Conservation (phyloP, 2,797 vertebrate genomes). For the Aplochiton taeniatus region DNA sequence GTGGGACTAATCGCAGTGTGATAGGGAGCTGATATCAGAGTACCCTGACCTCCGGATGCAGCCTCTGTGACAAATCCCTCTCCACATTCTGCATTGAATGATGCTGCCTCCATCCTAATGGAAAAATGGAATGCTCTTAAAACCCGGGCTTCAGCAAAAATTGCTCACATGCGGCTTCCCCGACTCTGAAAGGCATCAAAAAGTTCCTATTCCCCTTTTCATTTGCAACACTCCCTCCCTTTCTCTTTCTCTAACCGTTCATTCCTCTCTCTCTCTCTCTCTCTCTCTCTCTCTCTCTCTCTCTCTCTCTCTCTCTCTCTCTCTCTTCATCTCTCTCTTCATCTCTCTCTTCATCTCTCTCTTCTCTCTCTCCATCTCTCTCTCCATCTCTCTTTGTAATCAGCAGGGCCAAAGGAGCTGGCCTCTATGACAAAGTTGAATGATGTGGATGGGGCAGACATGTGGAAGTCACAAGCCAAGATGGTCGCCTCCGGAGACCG, state of each 20-base stretch:
- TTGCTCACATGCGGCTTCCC: constrained; percentile 50
- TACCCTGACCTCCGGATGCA: constrained; percentile 28
- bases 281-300: neutral
- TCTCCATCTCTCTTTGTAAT: neutral
- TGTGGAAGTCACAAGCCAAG: constrained; percentile 9
- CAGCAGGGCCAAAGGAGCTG: constrained; percentile 20
- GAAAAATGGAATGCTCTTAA: constrained; percentile 49
- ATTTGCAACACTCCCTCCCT: constrained; percentile 10
- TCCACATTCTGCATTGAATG: constrained; percentile 43
- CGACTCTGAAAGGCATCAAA: constrained; percentile 55
- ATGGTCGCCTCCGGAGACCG: constrained; percentile 42
- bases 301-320: neutral
- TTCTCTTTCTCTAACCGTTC: neutral
- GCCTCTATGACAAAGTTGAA: constrained; percentile 37
- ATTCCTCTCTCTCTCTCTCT: neutral
- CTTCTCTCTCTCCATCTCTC: neutral
- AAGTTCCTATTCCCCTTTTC: constrained; percentile 24
- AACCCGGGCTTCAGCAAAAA: constrained; percentile 55
- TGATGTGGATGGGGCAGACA: constrained; percentile 25
- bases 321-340: constrained; percentile 21
- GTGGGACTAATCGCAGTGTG: constrained; percentile 22
- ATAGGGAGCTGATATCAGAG: constrained; percentile 13
- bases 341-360: neutral
- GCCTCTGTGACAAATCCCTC: constrained; percentile 35
- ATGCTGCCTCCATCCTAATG: constrained; percentile 51